A percentile compares a stretch with the other conserved stretches of the same genome.
Conservation (phyloP, 2,888 invertebrate species). For the Galerucella calmariensis region DNA sequence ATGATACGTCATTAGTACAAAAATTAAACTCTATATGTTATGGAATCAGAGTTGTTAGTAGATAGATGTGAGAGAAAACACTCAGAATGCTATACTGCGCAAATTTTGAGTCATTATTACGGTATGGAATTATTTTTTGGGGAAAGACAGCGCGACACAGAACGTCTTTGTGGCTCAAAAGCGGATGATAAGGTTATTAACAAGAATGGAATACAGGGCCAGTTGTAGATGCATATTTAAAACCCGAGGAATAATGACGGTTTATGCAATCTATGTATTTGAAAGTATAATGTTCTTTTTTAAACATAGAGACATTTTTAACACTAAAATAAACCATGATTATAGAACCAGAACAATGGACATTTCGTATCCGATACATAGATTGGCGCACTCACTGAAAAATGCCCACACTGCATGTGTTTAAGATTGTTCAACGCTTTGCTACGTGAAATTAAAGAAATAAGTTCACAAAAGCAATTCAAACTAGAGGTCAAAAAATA, state of each 20-base stretch:
- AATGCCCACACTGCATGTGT: not conserved
- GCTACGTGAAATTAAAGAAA: too few relatives aligned
- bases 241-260: not conserved
- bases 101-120: conserved; percentile 3
- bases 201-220: not conserved
- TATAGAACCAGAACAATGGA: not conserved
- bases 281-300: not conserved
- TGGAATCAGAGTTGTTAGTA: conserved; percentile 12
- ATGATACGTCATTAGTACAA: conserved; percentile 12
- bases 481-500: too few relatives aligned
- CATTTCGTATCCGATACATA: not conserved
- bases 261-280: not conserved
- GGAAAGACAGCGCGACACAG: conserved; percentile 1
- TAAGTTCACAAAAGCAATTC: too few relatives aligned
- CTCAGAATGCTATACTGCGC: not conserved
- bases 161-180: not conserved
- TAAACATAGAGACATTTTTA: not conserved
- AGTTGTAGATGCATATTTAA: not conserved
- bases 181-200: not conserved
- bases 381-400: not conserved
- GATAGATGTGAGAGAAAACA: not conserved
- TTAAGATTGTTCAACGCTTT: not conserved
- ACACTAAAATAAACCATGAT: not conserved
- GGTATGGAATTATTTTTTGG: conserved; percentile 17
- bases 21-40: not conserved